Conservation (phyloP, 2,888 invertebrate genomes). For the Euzetes globulus region DNA sequence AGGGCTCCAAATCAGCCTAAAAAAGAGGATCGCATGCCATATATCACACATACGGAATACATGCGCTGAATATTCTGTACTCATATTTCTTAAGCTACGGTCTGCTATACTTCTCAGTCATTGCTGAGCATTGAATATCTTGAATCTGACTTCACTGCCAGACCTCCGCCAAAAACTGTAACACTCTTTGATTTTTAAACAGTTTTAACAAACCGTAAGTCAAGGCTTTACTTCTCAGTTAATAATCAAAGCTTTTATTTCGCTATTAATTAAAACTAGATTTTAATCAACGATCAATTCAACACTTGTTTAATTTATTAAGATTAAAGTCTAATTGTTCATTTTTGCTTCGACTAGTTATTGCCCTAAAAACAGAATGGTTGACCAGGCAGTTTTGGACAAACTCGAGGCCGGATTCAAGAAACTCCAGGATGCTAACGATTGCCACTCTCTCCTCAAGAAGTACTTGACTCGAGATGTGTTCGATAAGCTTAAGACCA, state of each 20-base stretch:
- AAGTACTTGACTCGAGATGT: constrained; percentile 85
- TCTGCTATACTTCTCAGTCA: not conserved
- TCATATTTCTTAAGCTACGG: not conserved
- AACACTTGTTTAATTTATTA: not conserved
- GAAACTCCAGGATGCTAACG: constrained; percentile 69
- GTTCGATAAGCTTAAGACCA: constrained; percentile 81
- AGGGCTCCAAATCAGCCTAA: not conserved
- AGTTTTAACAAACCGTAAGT: not conserved
- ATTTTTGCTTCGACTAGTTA: not conserved
- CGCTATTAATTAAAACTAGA: not conserved
- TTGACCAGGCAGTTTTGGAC: constrained; percentile 80
- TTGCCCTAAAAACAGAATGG: constrained; percentile 60
- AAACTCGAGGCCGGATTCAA: constrained; percentile 84
- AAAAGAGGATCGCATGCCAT: not conserved
- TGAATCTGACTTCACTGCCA: constrained; percentile 18
- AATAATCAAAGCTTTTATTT: not conserved
- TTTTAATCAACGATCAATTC: not conserved
- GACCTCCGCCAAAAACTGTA: not conserved
- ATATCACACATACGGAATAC: not conserved
- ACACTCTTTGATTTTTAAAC: not conserved
- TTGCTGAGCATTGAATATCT: not conserved
- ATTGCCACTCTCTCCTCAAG: constrained; percentile 93
- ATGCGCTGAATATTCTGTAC: not conserved
- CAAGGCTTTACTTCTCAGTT: not conserved
- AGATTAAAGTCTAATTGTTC: not conserved